A percentile compares a stretch with the other conserved stretches of the same genome.
Conservation (phyloP, 2,888 invertebrate species). For the Dryobota labecula region DNA sequence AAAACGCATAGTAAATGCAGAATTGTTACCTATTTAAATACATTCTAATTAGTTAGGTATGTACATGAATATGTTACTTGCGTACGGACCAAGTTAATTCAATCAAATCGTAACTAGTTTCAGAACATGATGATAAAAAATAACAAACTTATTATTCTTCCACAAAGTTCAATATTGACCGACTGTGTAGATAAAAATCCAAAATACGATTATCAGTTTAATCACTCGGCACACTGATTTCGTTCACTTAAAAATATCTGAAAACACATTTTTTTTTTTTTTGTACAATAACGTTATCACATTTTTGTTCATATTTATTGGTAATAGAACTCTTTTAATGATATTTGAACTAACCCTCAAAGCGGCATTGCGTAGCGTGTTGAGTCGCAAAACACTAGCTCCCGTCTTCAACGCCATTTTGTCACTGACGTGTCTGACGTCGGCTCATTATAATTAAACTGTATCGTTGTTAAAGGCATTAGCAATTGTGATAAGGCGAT, state of each 20-base stretch:
- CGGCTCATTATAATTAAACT: constrained; percentile 57
- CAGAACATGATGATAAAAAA: constrained; percentile 46
- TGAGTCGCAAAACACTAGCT: constrained; percentile 78
- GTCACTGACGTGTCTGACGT: constrained; percentile 69
- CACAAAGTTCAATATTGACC: constrained; percentile 50
- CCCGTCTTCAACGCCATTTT: constrained; percentile 84
- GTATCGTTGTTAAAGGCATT: constrained; percentile 73
- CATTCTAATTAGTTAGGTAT: constrained; percentile 44
- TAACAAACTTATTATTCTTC: constrained; percentile 33
- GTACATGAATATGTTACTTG: background rate
- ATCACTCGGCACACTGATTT: constrained; percentile 53
- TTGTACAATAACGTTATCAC: background rate
- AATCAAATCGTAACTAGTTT: constrained; percentile 10
- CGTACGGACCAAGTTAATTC: background rate
- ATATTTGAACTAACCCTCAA: constrained; percentile 75
- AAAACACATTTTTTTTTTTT: constrained; percentile 1
- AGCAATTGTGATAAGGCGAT: constrained; percentile 81
- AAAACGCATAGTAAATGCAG: constrained; percentile 30
- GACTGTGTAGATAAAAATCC: constrained; percentile 39
- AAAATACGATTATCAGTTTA: constrained; percentile 51
- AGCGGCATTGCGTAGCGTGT: constrained; percentile 71
- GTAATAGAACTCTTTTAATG: background rate
- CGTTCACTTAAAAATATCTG: background rate
- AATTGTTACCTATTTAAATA: constrained; percentile 32
- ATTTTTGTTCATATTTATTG: background rate